Base-by-base conservation (phyloP, 2,888 invertebrate genomes). In the Drosophila antonietae region DNA sequence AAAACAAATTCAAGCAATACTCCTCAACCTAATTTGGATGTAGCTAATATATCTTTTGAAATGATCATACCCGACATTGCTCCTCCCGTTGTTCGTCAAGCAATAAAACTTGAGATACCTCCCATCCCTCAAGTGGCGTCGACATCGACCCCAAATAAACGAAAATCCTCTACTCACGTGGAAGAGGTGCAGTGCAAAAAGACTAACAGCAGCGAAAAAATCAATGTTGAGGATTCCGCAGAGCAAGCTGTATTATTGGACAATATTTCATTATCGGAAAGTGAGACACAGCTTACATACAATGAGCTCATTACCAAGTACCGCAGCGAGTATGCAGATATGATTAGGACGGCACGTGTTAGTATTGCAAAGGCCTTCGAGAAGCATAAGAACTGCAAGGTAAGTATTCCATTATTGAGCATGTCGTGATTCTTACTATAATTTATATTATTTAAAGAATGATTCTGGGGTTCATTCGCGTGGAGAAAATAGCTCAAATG, bases 381-480 rank as follows among this genome's bases (percentile, higher is more conserved):
- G 35, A 89, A 83, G 10, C 80, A 69, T 39, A 87, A 83, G 62
- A 68, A 80, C 12, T 81, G 20, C 15, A 87, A 76, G 76, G 84
- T 87, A 60, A 57, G 46, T 4, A 35, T 4, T 18, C 3, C 31
- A 39, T 31, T 10, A 9, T 12, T 7, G 4, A 1, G 5, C 7
- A 15, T 8, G 5, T 39, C 6, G 28, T 9, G 3, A 18, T 39
- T 46, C 6, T 20, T 10, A 10, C 15, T 47, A 9, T 3, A 59
- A 28, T 47, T 28, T 41, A 18, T 37, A 6, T 12, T 64, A 41
- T n/a, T 70, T 67, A 33, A 72, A 91, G 80, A 90, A 91, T 66
- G 92, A 93, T 73, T 93, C 93, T n/a, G 92, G 92, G 4, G 91
- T 92, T 62, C 90, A 85, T 62, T 91, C 92, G 3, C 90, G 91